phyloP scores from a whole-genome alignment of 2,888 invertebrate species.

The Xestia rhomboidea region DNA sequence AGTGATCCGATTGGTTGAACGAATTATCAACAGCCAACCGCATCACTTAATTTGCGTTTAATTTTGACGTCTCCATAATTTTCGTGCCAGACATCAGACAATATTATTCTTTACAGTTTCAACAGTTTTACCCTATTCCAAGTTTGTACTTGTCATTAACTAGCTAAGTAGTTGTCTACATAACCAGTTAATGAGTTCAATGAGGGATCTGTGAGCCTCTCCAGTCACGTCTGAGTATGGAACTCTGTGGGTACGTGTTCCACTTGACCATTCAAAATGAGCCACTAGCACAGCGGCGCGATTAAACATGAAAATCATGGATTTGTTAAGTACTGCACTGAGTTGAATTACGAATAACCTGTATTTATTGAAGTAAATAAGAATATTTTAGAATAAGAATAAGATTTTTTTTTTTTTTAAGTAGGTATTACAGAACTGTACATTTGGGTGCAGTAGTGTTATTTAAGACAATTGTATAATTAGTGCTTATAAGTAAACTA shows the following conservation, averaged over 20 bases:
- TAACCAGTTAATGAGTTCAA: slow-evolving; percentile 2
- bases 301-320: slow-evolving; percentile 19
- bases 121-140: no score
- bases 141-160: no score
- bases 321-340: background rate
- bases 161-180: no score
- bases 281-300: background rate
- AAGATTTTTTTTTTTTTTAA: no score
- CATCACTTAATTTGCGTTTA: background rate
- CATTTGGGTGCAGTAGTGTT: no score
- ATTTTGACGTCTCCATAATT: background rate
- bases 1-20: background rate
- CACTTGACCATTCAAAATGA: slow-evolving; percentile 14
- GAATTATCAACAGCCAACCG: background rate
- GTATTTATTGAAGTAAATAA: no score
- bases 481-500: no score
- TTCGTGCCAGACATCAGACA: background rate
- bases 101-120: background rate
- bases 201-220: background rate
- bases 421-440: no score
- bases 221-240: slow-evolving; percentile 22
- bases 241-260: slow-evolving; percentile 26
- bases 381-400: no score
- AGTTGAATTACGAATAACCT: background rate
- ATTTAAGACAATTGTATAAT: no score